Base-by-base conservation (phyloP, 2,113 vertebrate genomes). In the Malurus elegans region DNA sequence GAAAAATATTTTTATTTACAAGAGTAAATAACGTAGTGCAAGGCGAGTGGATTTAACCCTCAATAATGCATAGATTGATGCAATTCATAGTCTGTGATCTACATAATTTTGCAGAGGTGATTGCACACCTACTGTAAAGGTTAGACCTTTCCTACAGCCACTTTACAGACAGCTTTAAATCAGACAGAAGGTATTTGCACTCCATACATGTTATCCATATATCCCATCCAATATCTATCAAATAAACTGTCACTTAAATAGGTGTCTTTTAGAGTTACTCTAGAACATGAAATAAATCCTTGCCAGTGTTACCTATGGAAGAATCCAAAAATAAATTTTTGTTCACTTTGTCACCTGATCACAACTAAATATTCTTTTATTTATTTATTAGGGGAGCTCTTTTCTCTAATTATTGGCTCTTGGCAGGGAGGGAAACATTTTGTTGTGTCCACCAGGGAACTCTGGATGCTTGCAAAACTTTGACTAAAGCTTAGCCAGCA, bases 1-100 rank as follows among this genome's bases (percentile, higher is more conserved):
- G 92, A 98, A 98, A 98, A 98, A 98, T 98, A 98, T 97, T 97
- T 98, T 98, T 98, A 98, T 98, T 98, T 97, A 96, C 95, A 97
- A 94, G 96, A 97, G 97, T 96, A 97, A 96, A 97, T 97, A 97
- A 97, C 96, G 96, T 97, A 98, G 97, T 98, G 96, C 97, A 98
- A 98, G 96, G 91, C 75, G 38, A 97, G 97, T 88, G 95, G 87
- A 97, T 94, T 96, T 96, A 95, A 96, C 87, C 92, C 95, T 96
- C 96, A 82, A n/a, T 95, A 97, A 97, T 98, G 97, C 97, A 97
- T 97, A 97, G 95, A 97, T 95, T 95, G 96, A 97, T 97, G 95
- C 81, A 96, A 95, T 94, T 96, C 83, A 61, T 36, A 92, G 79
- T 85, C 79, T 84, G 56, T 64, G 56, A 86, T 80, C 72, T 80